Evolutionary conservation across 2,888 invertebrate genomes (phyloP).

Genomic region (Leptinotarsa rubiginosa): DNA sequence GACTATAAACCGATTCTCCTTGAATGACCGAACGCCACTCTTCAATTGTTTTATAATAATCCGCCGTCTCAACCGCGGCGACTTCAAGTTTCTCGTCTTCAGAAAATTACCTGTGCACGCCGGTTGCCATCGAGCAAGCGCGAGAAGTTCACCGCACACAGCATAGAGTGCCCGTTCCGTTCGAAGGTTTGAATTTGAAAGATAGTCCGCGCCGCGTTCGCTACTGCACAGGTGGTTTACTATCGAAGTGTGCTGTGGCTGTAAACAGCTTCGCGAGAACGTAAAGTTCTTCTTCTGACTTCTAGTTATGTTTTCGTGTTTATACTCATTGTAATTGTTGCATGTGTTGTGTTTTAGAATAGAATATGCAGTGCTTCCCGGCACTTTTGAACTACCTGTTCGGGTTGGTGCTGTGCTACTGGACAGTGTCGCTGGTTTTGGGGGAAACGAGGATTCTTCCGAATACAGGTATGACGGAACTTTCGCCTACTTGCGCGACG

Average conservation of each 20-base stretch:
- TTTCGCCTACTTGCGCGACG: not conserved
- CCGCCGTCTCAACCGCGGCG: constrained; percentile 7
- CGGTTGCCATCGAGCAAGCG: constrained; percentile 50
- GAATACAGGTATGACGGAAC: constrained; percentile 38
- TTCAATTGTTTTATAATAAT: constrained; percentile 5
- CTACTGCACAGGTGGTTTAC: constrained; percentile 30
- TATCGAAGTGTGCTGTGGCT: not conserved
- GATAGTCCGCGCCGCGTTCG: constrained; percentile 51
- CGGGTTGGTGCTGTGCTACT: constrained; percentile 53
- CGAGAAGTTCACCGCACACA: constrained; percentile 44
- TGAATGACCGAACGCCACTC: not conserved
- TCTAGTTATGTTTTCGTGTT: constrained; percentile 42
- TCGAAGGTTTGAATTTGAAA: constrained; percentile 21
- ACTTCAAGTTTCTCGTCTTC: constrained; percentile 16
- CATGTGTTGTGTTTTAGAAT: constrained; percentile 50
- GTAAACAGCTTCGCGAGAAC: not conserved
- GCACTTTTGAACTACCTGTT: constrained; percentile 52
- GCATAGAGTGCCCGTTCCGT: constrained; percentile 34
- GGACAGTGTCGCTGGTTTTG: constrained; percentile 54
- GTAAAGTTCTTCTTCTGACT: not conserved
- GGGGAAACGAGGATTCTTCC: constrained; percentile 54
- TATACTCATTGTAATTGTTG: constrained; percentile 38
- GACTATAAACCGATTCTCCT: not conserved
- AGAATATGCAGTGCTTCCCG: constrained; percentile 59
- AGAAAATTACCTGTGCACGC: constrained; percentile 36